Conservation (phyloP, 2,888 invertebrate genomes). For the Acanthacorydalis orientalis region DNA sequence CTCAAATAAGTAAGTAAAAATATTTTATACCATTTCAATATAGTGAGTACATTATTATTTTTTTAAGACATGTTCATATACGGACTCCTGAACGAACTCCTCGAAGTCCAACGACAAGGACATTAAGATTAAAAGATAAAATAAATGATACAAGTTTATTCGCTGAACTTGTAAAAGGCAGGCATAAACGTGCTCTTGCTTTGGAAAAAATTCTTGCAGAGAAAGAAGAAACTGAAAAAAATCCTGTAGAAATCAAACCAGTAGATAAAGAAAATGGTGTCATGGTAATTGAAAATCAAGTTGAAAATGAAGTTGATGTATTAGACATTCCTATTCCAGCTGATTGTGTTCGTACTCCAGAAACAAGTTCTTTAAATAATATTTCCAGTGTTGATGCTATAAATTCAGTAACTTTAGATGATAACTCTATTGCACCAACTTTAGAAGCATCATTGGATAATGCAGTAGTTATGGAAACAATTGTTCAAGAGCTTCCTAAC, state of each 20-base stretch:
- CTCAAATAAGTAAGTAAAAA: conserved; percentile 10
- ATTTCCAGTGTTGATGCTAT: not conserved
- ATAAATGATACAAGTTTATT: conserved; percentile 80
- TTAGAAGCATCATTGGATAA: conserved; percentile 6
- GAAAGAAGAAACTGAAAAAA: conserved; percentile 30
- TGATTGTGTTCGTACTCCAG: conserved; percentile 23
- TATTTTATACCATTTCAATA: not conserved
- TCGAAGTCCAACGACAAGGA: conserved; percentile 24
- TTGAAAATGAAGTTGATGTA: conserved; percentile 31
- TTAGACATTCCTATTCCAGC: conserved; percentile 56
- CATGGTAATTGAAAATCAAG: conserved; percentile 11
- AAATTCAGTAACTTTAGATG: conserved; percentile 7
- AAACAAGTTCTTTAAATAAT: conserved; percentile 11
- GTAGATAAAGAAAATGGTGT: conserved; percentile 11
- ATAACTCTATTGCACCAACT: conserved; percentile 6
- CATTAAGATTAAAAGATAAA: conserved; percentile 56
- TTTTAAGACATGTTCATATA: not conserved
- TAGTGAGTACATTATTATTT: conserved; percentile 2
- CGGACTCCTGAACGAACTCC: conserved; percentile 15
- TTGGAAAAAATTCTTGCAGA: conserved; percentile 51
- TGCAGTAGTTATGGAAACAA: conserved; percentile 12
- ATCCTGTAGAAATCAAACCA: conserved; percentile 12
- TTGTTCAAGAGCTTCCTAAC: conserved; percentile 16
- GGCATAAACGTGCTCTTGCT: conserved; percentile 65
- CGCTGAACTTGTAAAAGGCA: conserved; percentile 75